Conservation (phyloP, 2,888 invertebrate genomes). For the Macropis europaea region DNA sequence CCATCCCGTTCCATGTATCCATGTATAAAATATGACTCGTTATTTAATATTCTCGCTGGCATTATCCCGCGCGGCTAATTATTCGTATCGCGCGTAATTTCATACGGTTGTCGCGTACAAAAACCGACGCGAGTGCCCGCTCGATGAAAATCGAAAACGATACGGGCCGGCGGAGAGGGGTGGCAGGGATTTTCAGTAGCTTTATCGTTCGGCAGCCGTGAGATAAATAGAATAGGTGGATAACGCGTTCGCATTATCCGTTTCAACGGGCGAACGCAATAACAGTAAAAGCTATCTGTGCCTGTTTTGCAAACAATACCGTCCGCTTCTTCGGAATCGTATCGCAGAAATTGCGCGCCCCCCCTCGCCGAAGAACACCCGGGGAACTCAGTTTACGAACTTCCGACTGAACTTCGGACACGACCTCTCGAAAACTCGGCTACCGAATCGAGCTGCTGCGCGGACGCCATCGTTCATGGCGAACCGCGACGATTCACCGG, state of each 20-base stretch:
- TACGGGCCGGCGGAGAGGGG: too few relatives aligned
- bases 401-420: conserved; percentile 52
- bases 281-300: conserved; percentile 21
- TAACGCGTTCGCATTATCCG: background rate
- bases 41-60: too few relatives aligned
- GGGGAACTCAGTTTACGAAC: conserved; percentile 58
- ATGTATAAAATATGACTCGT: too few relatives aligned
- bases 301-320: conserved; percentile 52
- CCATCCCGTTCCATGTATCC: too few relatives aligned
- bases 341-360: conserved; percentile 46
- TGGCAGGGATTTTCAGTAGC: too few relatives aligned
- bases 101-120: too few relatives aligned
- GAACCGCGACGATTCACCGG: background rate
- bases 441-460: conserved; percentile 49
- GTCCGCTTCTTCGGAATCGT: conserved; percentile 36
- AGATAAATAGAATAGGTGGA: background rate
- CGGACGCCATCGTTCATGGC: conserved; percentile 29
- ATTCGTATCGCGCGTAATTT: too few relatives aligned
- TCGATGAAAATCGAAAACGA: too few relatives aligned
- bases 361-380: conserved; percentile 42
- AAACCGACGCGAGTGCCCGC: too few relatives aligned
- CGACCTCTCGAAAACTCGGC: conserved; percentile 38
- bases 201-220: too few relatives aligned
- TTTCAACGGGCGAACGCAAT: conserved; percentile 6
- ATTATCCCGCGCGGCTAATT: too few relatives aligned